Base-by-base conservation (phyloP, 1,140 invertebrate species). In the Gryon sp. region DNA sequence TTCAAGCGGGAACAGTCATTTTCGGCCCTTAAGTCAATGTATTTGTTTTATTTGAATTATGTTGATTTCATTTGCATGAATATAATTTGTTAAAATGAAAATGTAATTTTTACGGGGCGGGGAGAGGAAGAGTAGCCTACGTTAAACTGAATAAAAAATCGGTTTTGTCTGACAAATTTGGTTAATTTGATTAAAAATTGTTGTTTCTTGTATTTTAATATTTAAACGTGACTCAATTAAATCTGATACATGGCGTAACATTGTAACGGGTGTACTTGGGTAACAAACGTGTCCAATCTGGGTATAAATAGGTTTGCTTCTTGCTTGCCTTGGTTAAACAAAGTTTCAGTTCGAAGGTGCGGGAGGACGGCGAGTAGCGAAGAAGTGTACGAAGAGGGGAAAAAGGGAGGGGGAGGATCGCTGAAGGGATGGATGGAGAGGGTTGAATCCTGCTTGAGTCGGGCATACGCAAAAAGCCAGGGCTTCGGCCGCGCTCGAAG, bases 261-360 rank as follows among this genome's bases (percentile, higher is more conserved):
- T 28, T 28, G n/a, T 28, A 28, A 7, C 26, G 26, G 26, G 26
- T 28, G 26, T 73, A 77, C 76, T 76, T 57, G 38, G 50, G 57
- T 77, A 66, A 82, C 79, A 82, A 84, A 79, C 76, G 82, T 81
- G 80, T 84, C 80, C 79, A 70, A 83, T 79, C 82, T 81, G 81
- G n/a, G 80, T 85, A 86, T 85, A 85, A 86, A 86, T 87, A 87
- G 85, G 84, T 83, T 84, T 82, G 70, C 66, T 86, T 87, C 83
- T 86, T 86, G 84, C 80, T 79, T 60, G 78, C 80, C 78, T 86
- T 85, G 82, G 84, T 86, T 85, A 86, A 87, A 86, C 86, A 86
- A 87, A 87, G 86, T 87, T 87, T 82, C 75, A 62, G n/a, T n/a
- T n/a, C 72, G 76, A 70, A 72, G 72, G 59, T 68, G 72, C 52